phyloP scores from a whole-genome alignment of 2,888 invertebrate species.

The Pediacus dermestoides region DNA sequence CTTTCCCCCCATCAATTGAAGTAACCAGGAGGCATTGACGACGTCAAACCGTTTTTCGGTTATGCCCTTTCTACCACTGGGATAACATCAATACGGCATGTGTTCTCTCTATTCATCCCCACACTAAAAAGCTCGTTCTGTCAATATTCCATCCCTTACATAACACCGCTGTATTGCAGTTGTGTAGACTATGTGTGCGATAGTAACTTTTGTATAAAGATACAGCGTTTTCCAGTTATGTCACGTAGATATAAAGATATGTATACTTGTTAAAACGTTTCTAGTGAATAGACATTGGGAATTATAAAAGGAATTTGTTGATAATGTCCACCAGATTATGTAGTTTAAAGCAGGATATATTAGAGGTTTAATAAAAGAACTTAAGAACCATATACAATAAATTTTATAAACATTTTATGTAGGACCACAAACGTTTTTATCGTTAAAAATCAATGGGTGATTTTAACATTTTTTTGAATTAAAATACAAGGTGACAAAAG shows the following conservation, averaged over 20 bases:
- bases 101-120: slow-evolving; percentile 2
- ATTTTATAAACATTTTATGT: too few relatives aligned
- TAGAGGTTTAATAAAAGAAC: too few relatives aligned
- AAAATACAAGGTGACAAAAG: too few relatives aligned
- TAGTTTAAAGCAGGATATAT: too few relatives aligned
- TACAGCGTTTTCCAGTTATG: slow-evolving; percentile 2
- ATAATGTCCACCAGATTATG: background rate
- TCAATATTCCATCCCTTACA: too few relatives aligned
- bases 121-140: slow-evolving; percentile 4
- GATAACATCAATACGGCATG: slow-evolving; percentile 7
- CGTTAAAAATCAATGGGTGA: too few relatives aligned
- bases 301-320: slow-evolving; percentile 2
- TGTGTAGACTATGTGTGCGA: too few relatives aligned
- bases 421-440: slow-evolving; percentile 2
- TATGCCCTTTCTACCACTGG: slow-evolving; percentile 9
- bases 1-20: slow-evolving; percentile 11
- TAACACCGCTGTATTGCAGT: background rate
- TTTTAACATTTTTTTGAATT: too few relatives aligned
- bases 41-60: too few relatives aligned
- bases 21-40: slow-evolving; percentile 2
- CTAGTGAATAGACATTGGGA: slow-evolving; percentile 2
- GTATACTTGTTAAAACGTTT: slow-evolving; percentile 7
- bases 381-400: too few relatives aligned
- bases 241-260: slow-evolving; percentile 3
- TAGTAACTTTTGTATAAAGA: too few relatives aligned